phyloP scores from a whole-genome alignment of 2,888 invertebrate species.

The Cheilosia variabilis region DNA sequence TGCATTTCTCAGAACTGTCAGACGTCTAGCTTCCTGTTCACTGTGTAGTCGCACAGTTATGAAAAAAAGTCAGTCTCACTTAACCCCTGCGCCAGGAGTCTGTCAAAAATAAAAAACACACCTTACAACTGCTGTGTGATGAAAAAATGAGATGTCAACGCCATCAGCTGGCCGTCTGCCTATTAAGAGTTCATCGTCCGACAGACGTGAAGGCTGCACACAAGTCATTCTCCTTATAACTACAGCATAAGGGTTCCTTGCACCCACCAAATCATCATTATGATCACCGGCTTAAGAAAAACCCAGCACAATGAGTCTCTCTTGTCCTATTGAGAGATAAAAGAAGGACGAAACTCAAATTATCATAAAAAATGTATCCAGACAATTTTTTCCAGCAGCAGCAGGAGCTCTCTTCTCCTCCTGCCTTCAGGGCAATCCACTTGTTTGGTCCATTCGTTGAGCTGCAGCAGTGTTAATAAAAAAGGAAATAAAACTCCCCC shows the following conservation, averaged over 20 bases:
- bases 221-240: constrained; percentile 67
- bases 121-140: constrained; percentile 67
- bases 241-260: constrained; percentile 67
- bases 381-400: constrained; percentile 57
- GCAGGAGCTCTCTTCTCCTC: constrained; percentile 19
- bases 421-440: constrained; percentile 34
- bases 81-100: constrained; percentile 30
- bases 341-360: constrained; percentile 46
- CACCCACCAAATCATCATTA: constrained; percentile 73
- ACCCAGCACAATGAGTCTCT: constrained; percentile 3
- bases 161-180: constrained; percentile 74
- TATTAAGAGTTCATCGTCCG: constrained; percentile 72
- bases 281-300: constrained; percentile 56
- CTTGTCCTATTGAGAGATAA: constrained; percentile 30
- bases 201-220: constrained; percentile 69
- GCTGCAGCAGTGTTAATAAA: constrained; percentile 16
- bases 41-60: constrained; percentile 18
- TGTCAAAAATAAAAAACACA: constrained; percentile 27
- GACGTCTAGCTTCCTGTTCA: constrained; percentile 53
- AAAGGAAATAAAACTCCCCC: constrained; percentile 23
- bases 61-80: neutral
- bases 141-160: constrained; percentile 73
- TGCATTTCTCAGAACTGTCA: constrained; percentile 40
- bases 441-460: constrained; percentile 64
- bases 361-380: constrained; percentile 56